Evolutionary conservation across 2,113 vertebrate genomes (phyloP).

Genomic region (Orycteropus afer): DNA sequence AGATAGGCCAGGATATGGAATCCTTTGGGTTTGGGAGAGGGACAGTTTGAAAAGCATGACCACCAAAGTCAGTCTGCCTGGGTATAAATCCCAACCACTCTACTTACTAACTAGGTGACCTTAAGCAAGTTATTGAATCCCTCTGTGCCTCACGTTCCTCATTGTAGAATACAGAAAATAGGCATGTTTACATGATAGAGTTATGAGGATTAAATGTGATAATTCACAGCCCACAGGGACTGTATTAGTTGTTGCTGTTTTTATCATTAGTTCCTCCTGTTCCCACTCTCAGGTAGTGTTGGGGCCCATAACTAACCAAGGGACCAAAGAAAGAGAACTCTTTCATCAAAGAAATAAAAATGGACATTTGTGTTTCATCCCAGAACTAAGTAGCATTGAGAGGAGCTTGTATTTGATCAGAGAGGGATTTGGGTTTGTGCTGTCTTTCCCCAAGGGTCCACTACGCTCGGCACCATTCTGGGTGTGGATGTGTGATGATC

Average conservation of each 20-base stretch:
- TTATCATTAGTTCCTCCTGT: not conserved
- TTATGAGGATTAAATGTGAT: not conserved
- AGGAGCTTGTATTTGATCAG: not conserved
- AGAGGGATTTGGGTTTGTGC: not conserved
- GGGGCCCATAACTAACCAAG: not conserved
- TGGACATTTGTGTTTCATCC: not conserved
- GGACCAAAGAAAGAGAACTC: not conserved
- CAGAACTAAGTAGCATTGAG: not conserved
- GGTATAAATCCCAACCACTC: not conserved
- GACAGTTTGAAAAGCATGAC: not conserved
- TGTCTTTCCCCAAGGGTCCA: not conserved
- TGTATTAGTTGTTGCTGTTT: not conserved
- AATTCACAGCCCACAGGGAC: not conserved
- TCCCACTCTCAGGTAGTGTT: not conserved
- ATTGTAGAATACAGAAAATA: not conserved
- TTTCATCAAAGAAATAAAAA: not conserved
- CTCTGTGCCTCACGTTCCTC: not conserved
- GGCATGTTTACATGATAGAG: not conserved
- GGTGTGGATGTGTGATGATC: not conserved
- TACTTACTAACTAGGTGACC: not conserved
- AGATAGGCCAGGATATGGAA: not conserved
- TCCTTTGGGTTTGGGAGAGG: rapidly evolving
- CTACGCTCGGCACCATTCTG: not conserved
- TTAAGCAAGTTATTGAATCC: not conserved
- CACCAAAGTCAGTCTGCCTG: not conserved